These are phyloP conservation scores for Lasioglossum calceatum DNA, from an alignment of 2,888 invertebrate species.

Conservation along the genomic window DNA sequence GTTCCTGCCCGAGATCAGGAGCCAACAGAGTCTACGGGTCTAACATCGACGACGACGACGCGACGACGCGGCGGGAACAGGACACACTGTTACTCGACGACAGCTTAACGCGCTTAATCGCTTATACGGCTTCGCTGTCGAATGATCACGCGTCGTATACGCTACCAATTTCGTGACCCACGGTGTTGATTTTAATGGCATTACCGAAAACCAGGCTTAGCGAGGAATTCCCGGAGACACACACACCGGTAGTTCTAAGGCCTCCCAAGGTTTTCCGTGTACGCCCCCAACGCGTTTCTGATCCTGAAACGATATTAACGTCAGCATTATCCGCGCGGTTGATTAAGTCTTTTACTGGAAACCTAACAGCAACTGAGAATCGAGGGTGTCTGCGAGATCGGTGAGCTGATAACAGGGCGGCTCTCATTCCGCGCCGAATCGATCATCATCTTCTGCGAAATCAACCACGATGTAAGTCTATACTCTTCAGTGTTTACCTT, in stretches of 20 bases:
- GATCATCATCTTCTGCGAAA: neutral
- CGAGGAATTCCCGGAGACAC: constrained; percentile 21
- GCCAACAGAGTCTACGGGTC: neutral
- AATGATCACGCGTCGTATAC: constrained; percentile 56
- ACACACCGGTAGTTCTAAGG: constrained; percentile 40
- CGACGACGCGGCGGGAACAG: constrained; percentile 47
- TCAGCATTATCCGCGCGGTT: constrained; percentile 12
- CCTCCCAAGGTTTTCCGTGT: constrained; percentile 18
- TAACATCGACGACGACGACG: neutral
- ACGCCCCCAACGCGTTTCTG: constrained; percentile 7
- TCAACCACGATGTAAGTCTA: neutral
- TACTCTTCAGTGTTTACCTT: neutral
- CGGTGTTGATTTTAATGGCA: constrained; percentile 25
- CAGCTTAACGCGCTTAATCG: constrained; percentile 75
- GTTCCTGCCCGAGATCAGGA: neutral
- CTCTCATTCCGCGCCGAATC: neutral
- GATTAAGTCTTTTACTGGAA: neutral
- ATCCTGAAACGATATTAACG: constrained; percentile 22
- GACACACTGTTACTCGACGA: constrained; percentile 63
- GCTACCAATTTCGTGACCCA: constrained; percentile 28
- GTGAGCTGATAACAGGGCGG: neutral
- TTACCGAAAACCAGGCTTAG: constrained; percentile 4
- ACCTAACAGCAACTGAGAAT: neutral
- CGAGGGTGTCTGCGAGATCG: constrained; percentile 9
- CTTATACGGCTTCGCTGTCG: constrained; percentile 70